phyloP scores from a whole-genome alignment of 2,113 vertebrate genomes.

The Sakesphorus luctuosus region DNA sequence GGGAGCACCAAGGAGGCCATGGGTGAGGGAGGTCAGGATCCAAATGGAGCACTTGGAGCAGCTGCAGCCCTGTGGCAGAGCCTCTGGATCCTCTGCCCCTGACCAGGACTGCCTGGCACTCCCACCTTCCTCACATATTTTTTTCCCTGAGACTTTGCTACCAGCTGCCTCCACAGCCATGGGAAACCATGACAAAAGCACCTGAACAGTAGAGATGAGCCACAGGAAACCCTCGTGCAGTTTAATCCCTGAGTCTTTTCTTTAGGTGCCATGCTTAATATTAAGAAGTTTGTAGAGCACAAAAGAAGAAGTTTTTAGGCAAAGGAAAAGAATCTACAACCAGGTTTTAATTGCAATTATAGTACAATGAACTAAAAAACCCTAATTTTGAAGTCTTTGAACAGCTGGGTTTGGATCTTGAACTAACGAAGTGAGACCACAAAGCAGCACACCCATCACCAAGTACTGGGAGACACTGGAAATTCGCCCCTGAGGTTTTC shows the following conservation, averaged over 20 bases:
- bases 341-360: background rate
- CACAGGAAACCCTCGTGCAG: background rate
- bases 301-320: background rate
- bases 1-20: rapidly evolving
- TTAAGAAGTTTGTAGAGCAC: background rate
- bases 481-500: background rate
- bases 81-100: background rate
- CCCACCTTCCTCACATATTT: background rate
- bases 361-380: background rate
- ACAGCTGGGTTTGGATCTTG: background rate
- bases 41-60: background rate
- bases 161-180: background rate
- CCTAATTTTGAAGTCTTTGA: background rate
- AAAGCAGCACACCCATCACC: background rate
- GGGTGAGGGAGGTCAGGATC: background rate
- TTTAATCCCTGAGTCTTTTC: background rate
- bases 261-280: background rate
- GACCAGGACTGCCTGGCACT: background rate
- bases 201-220: background rate
- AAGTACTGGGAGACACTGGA: rapidly evolving
- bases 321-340: background rate
- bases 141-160: background rate
- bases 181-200: background rate
- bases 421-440: background rate
- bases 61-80: background rate